These are phyloP conservation scores for Halisarca cf. caerulea DNA, from an alignment of 37 sponge, comb jelly and placozoan species.

Conservation along the genomic window DNA sequence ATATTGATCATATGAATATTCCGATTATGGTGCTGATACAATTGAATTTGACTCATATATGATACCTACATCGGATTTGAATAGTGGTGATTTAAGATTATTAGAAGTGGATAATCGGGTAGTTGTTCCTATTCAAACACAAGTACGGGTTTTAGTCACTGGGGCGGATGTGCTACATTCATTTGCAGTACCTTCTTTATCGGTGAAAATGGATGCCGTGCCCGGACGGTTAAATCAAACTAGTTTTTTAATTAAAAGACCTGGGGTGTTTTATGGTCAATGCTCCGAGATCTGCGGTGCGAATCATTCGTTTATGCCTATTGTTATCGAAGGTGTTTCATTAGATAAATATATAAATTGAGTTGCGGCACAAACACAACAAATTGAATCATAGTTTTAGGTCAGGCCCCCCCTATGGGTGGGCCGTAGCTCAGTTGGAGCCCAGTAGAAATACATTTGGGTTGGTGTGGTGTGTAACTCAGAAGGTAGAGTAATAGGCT, in stretches of 20 bases:
- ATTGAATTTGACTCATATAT: conserved; percentile 84
- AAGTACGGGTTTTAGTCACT: conserved; percentile 73
- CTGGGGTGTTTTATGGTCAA: conserved; percentile 82
- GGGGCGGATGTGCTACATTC: conserved; percentile 81
- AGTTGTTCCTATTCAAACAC: conserved; percentile 62
- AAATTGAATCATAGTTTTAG: background rate
- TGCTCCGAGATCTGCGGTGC: conserved; percentile 86
- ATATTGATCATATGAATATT: conserved; percentile 78
- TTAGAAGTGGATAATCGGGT: conserved; percentile 74
- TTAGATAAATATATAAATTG: conserved; percentile 72
- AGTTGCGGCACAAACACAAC: conserved; percentile 27
- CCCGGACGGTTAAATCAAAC: conserved; percentile 84
- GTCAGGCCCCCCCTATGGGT: background rate
- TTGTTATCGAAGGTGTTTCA: conserved; percentile 75
- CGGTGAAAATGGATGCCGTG: conserved; percentile 80
- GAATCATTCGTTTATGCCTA: conserved; percentile 80
- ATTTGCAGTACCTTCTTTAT: conserved; percentile 75
- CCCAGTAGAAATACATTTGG: too few species aligned
- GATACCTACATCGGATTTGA: conserved; percentile 56
- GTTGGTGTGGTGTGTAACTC: conserved; percentile 36
- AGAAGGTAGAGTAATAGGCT: conserved; percentile 63
- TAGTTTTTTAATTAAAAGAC: conserved; percentile 75
- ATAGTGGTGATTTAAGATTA: conserved; percentile 66
- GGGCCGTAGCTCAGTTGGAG: background rate
- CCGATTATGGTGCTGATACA: conserved; percentile 59